phyloP scores from a whole-genome alignment of 2,113 vertebrate genomes.

The Planiliza haematocheilus region DNA sequence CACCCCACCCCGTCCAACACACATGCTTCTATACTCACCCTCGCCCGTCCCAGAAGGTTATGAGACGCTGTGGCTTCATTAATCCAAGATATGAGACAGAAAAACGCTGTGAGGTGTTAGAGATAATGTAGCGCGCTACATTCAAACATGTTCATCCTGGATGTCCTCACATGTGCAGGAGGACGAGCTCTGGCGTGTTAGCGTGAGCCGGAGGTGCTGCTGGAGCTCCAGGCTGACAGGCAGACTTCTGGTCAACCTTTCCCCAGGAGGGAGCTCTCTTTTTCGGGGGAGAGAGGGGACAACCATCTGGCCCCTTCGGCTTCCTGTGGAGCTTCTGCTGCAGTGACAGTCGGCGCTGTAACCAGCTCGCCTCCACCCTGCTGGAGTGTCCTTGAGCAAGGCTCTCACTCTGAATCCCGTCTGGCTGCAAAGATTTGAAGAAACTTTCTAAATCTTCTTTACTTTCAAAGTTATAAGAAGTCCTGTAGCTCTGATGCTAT shows the following conservation, averaged over 20 bases:
- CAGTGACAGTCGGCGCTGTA: neutral
- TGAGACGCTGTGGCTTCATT: neutral
- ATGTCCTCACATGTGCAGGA: neutral
- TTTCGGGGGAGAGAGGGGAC: conserved; percentile 39
- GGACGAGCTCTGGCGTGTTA: neutral
- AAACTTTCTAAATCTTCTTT: too few relatives aligned
- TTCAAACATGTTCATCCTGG: neutral
- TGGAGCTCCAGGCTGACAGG: conserved; percentile 42
- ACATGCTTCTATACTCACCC: neutral
- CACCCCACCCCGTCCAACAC: conserved; percentile 27
- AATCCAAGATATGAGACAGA: conserved; percentile 29
- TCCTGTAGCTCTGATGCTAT: too few relatives aligned
- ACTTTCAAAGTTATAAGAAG: too few relatives aligned
- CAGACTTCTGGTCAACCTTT: conserved; percentile 36
- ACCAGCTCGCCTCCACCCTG: neutral
- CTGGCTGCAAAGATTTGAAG: neutral
- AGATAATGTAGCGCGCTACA: neutral
- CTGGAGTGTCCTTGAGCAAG: conserved; percentile 32
- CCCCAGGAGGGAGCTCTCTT: conserved; percentile 57
- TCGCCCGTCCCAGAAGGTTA: too few relatives aligned
- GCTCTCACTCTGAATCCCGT: neutral
- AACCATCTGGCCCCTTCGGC: conserved; percentile 56
- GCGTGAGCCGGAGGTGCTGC: neutral
- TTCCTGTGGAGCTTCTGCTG: conserved; percentile 50
- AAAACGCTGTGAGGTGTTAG: neutral